phyloP scores from a whole-genome alignment of 2,797 vertebrate species.

The Takifugu ocellatus region DNA sequence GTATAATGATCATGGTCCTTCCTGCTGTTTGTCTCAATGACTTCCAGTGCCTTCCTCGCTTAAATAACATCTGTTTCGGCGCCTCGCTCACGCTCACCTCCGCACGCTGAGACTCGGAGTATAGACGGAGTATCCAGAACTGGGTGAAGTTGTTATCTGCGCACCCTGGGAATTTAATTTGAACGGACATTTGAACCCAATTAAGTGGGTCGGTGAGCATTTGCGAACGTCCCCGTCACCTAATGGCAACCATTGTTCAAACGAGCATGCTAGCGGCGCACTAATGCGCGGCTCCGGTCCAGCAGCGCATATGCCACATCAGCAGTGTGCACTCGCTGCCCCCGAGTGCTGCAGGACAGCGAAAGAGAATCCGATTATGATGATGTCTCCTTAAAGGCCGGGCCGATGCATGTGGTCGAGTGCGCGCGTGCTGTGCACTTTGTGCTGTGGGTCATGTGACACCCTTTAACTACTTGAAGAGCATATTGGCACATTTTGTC shows the following conservation, averaged over 20 bases:
- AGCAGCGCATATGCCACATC: slow-evolving; percentile 52
- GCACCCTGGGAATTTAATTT: slow-evolving; percentile 69
- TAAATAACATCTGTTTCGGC: slow-evolving; percentile 41
- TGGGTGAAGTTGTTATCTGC: slow-evolving; percentile 58
- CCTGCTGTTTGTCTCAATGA: slow-evolving; percentile 25
- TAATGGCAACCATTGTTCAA: slow-evolving; percentile 72
- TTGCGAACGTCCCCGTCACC: slow-evolving; percentile 73
- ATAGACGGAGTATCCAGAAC: slow-evolving; percentile 32
- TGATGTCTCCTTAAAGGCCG: slow-evolving; percentile 29
- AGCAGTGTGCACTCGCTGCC: slow-evolving; percentile 57
- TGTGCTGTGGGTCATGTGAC: slow-evolving; percentile 41
- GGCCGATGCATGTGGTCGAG: slow-evolving; percentile 9
- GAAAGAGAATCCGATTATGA: slow-evolving; percentile 36
- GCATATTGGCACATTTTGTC: slow-evolving; percentile 57
- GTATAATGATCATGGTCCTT: slow-evolving; percentile 31
- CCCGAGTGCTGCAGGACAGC: slow-evolving; percentile 30
- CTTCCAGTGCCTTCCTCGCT: slow-evolving; percentile 17
- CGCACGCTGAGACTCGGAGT: slow-evolving; percentile 14
- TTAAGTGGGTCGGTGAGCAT: slow-evolving; percentile 69
- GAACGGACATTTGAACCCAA: slow-evolving; percentile 76
- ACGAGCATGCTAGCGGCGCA: slow-evolving; percentile 59
- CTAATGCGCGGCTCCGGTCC: slow-evolving; percentile 50
- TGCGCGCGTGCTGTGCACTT: slow-evolving; percentile 4
- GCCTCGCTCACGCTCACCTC: slow-evolving; percentile 20
- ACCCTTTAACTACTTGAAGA: slow-evolving; percentile 45